Evolutionary conservation across 2,113 vertebrate species (phyloP).

Genomic region (Pelecanoides urinatrix): DNA sequence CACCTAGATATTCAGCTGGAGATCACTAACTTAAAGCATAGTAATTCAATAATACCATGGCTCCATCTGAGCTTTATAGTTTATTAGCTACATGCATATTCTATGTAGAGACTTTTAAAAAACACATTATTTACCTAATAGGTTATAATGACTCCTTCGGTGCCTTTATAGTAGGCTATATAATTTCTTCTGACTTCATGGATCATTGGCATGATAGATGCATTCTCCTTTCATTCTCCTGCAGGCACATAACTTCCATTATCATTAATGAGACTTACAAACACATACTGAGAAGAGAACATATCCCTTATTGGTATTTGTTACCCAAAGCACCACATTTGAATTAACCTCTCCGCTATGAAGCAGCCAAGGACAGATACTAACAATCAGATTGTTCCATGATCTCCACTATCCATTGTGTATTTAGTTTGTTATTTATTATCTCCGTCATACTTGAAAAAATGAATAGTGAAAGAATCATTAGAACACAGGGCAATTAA

Average conservation of each 20-base stretch:
- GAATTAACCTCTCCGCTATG: neutral
- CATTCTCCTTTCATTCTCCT: constrained; percentile 27
- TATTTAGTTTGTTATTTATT: constrained; percentile 46
- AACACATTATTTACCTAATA: constrained; percentile 62
- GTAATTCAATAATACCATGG: neutral
- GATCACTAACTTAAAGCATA: neutral
- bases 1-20: neutral
- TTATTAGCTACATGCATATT: constrained; percentile 28
- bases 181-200: constrained; percentile 63
- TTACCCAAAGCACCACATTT: constrained; percentile 14
- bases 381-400: neutral
- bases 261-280: constrained; percentile 53
- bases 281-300: constrained; percentile 53
- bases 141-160: constrained; percentile 47
- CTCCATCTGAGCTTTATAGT: neutral
- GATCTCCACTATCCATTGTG: neutral
- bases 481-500: neutral
- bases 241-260: constrained; percentile 58
- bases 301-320: constrained; percentile 30
- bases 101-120: constrained; percentile 26
- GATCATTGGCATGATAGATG: constrained; percentile 62
- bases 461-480: neutral
- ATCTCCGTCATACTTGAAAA: neutral
- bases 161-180: neutral
- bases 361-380: neutral